phyloP scores from a whole-genome alignment of 2,797 vertebrate genomes.

The Gambusia yucatana region DNA sequence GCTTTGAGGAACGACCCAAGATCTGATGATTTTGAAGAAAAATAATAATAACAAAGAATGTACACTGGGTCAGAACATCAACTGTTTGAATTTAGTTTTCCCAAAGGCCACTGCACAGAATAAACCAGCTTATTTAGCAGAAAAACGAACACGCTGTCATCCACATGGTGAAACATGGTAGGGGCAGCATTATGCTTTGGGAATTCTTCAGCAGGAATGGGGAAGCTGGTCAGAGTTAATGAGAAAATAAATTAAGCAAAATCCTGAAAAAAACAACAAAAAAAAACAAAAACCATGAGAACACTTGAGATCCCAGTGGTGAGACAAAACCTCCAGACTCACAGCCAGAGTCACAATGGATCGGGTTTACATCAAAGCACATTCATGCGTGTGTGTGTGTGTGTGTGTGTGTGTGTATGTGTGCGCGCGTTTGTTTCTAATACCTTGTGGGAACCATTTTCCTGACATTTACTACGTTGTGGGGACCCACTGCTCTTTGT shows the following conservation, averaged over 20 bases:
- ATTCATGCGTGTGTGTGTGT: not conserved
- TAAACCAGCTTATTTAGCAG: not conserved
- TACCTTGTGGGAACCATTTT: no score
- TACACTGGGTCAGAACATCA: conserved; percentile 3
- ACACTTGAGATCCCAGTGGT: not conserved
- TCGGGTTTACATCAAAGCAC: not conserved
- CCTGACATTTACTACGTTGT: no score
- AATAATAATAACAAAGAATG: conserved; percentile 4
- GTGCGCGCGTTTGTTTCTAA: not conserved
- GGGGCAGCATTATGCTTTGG: not conserved
- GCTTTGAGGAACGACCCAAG: conserved; percentile 10
- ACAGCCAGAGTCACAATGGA: not conserved
- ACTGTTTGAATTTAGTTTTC: conserved; percentile 28
- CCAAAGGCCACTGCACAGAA: conserved; percentile 22
- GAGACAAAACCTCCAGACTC: not conserved
- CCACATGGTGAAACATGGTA: not conserved
- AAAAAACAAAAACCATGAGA: not conserved
- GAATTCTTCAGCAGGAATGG: not conserved
- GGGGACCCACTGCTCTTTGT: no score
- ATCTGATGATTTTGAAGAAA: conserved; percentile 27
- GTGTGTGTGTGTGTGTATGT: not conserved
- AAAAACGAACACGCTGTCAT: not conserved
- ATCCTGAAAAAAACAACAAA: not conserved
- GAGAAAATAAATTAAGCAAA: not conserved
- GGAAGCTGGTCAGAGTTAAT: not conserved